phyloP scores from a whole-genome alignment of 2,797 vertebrate species.

The Enteromius afrohamiltoni region DNA sequence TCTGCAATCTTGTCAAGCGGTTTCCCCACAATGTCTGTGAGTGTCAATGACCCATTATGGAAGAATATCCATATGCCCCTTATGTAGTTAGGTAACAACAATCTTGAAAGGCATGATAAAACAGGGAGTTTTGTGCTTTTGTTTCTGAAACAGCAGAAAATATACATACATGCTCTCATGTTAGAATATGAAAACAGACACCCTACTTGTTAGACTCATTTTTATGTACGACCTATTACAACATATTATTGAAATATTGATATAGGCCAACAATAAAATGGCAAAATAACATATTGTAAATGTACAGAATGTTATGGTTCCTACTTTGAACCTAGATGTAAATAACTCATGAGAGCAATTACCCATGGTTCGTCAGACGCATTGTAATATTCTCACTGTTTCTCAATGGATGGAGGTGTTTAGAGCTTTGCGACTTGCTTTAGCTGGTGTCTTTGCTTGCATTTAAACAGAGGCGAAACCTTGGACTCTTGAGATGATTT shows the following conservation, averaged over 20 bases:
- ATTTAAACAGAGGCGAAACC: conserved; percentile 48
- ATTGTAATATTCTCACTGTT: conserved; percentile 51
- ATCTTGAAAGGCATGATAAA: conserved; percentile 55
- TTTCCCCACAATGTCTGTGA: conserved; percentile 53
- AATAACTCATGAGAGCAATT: conserved; percentile 66
- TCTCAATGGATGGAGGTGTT: conserved; percentile 37
- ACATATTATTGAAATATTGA: conserved; percentile 47
- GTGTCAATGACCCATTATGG: conserved; percentile 46
- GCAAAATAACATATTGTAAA: conserved; percentile 61
- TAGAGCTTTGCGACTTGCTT: conserved; percentile 60
- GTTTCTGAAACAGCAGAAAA: conserved; percentile 28
- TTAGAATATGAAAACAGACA: conserved; percentile 20
- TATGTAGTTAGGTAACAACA: conserved; percentile 49
- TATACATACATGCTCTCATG: conserved; percentile 14
- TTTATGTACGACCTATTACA: conserved; percentile 47
- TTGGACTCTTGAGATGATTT: conserved; percentile 47
- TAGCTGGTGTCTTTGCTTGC: conserved; percentile 62
- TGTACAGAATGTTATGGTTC: conserved; percentile 62
- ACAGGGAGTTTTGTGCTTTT: conserved; percentile 44
- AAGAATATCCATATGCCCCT: conserved; percentile 29
- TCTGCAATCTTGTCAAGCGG: conserved; percentile 76
- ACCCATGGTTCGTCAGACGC: conserved; percentile 66
- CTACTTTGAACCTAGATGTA: conserved; percentile 70
- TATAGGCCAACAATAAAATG: conserved; percentile 57
- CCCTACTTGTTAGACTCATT: conserved; percentile 35